A percentile compares a stretch with the other conserved stretches of the same genome.
Conservation (phyloP, 2,113 vertebrate species). For the Rhea americana region DNA sequence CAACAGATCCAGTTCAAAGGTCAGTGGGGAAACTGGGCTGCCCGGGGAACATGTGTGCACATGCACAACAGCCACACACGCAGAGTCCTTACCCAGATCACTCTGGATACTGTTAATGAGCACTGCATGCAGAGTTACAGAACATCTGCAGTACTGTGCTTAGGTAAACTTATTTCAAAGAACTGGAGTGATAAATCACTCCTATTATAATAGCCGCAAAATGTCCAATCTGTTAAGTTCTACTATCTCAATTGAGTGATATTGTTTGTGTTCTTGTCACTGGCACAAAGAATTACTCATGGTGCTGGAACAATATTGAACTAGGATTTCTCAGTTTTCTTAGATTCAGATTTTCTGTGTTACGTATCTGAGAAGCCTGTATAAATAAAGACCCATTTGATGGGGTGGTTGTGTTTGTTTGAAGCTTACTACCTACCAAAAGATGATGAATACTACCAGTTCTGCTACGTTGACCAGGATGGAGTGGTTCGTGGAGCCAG, state of each 20-base stretch:
- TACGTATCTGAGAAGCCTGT: not conserved
- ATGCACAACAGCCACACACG: not conserved
- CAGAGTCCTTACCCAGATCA: not conserved
- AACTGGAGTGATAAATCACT: not conserved
- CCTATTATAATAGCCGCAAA: not conserved
- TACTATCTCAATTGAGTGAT: not conserved
- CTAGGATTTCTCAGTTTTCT: not conserved
- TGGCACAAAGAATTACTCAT: not conserved
- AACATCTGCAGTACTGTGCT: rapidly evolving
- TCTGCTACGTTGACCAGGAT: slow-evolving; percentile 78
- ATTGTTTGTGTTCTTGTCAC: not conserved
- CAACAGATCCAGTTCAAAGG: slow-evolving; percentile 76
- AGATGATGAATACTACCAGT: slow-evolving; percentile 79
- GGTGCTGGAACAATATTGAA: not conserved
- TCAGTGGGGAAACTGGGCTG: not conserved
- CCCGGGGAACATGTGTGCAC: rapidly evolving
- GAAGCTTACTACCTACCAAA: slow-evolving; percentile 79
- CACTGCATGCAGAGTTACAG: rapidly evolving
- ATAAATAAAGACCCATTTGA: not conserved
- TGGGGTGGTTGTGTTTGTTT: not conserved
- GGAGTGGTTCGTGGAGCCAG: slow-evolving; percentile 73
- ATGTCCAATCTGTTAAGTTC: not conserved
- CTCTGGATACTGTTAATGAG: not conserved
- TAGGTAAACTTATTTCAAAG: not conserved
- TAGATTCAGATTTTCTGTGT: not conserved